Conservation (phyloP, 92 coral and sea anemone species). For the Palythoa heliodiscus region DNA sequence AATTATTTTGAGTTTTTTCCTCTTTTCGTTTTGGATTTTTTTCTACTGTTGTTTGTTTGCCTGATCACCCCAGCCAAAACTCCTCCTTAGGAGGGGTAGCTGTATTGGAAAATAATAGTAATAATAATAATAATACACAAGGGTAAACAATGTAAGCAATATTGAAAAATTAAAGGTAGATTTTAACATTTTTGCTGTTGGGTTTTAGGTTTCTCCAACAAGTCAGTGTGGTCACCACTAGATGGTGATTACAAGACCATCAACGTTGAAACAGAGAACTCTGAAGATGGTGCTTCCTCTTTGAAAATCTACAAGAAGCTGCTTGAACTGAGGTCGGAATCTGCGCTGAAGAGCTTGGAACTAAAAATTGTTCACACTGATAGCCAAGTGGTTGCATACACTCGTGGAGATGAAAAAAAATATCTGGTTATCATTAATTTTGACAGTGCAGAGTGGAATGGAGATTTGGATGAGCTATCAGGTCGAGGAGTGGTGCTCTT, state of each 20-base stretch:
- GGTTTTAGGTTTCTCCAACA: constrained; percentile 46
- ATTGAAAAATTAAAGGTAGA: not conserved
- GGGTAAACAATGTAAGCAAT: not conserved
- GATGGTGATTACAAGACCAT: constrained; percentile 22
- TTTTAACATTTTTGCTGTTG: not conserved
- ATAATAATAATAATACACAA: too few relatives aligned
- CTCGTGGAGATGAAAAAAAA: constrained; percentile 50
- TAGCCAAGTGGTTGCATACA: constrained; percentile 55
- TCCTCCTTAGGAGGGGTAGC: too few relatives aligned
- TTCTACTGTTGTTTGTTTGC: too few relatives aligned
- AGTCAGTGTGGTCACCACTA: constrained; percentile 27
- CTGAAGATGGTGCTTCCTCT: constrained; percentile 37
- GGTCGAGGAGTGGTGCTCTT: constrained; percentile 59
- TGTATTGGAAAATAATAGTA: too few relatives aligned
- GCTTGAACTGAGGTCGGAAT: constrained; percentile 50
- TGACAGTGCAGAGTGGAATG: constrained; percentile 49
- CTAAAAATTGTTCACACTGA: constrained; percentile 57
- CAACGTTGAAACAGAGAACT: constrained; percentile 55
- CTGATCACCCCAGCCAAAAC: too few relatives aligned
- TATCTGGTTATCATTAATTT: constrained; percentile 72
- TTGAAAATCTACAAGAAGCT: constrained; percentile 63
- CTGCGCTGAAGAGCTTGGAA: constrained; percentile 48
- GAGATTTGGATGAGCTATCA: constrained; percentile 55
- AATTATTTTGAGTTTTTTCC: too few relatives aligned
- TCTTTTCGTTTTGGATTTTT: too few relatives aligned